A percentile compares a stretch with the other conserved stretches of the same genome.
Conservation (phyloP, 2,888 invertebrate species). For the Caenorhabditis drosophilae region DNA sequence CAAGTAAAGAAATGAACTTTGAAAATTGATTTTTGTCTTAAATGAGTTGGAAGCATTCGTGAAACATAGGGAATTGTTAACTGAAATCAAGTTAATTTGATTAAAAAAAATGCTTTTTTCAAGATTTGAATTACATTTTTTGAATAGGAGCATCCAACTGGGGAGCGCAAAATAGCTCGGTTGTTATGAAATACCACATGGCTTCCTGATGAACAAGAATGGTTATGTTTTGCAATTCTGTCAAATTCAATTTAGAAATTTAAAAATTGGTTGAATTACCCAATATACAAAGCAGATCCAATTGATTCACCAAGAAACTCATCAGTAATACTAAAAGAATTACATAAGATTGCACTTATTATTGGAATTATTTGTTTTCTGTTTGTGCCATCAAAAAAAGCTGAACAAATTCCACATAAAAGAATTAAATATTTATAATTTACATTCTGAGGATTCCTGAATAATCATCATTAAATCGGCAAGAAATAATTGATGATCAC, state of each 20-base stretch:
- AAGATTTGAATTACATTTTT: too few relatives aligned
- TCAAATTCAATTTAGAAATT: background rate
- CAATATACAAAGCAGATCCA: constrained; percentile 21
- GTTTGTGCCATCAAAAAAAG: constrained; percentile 1
- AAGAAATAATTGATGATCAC: too few relatives aligned
- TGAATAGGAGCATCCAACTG: too few relatives aligned
- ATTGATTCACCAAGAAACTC: constrained; percentile 18
- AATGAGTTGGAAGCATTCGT: constrained; percentile 27
- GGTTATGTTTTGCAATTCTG: constrained; percentile 27
- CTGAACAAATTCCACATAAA: too few relatives aligned
- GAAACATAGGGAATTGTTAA: constrained; percentile 27
- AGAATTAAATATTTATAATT: too few relatives aligned
- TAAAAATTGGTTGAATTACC: background rate
- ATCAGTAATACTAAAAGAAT: constrained; percentile 21
- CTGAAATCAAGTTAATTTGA: constrained; percentile 6
- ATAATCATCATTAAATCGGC: too few relatives aligned
- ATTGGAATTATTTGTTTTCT: constrained; percentile 8
- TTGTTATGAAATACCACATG: constrained; percentile 20
- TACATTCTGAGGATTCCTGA: too few relatives aligned
- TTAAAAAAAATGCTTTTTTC: too few relatives aligned
- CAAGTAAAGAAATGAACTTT: constrained; percentile 27
- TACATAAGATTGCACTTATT: constrained; percentile 20
- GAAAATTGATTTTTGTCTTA: constrained; percentile 9
- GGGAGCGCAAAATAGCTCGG: constrained; percentile 12
- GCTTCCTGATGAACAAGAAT: constrained; percentile 17